Base-by-base conservation (phyloP, 92 coral and sea anemone species). In the Parazoanthus swiftii region DNA sequence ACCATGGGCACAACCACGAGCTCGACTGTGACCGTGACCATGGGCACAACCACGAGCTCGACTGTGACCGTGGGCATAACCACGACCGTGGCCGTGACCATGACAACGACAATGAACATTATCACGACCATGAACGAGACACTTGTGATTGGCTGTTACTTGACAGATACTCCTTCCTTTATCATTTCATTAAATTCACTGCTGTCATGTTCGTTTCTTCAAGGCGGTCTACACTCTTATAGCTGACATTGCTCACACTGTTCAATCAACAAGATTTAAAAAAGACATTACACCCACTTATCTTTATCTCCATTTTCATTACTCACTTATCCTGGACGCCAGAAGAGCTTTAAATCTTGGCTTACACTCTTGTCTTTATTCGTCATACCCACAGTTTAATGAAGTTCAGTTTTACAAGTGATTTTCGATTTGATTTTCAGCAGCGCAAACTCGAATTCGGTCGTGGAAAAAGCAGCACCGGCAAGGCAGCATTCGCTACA, bases 401-500 rank as follows among this genome's bases (percentile, higher is more conserved):
- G 35, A 39, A 18, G 1, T 35, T 63, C 14, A 81, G 71, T 81
- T 36, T 84, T 84, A 46, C 25, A 70, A 83, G 79, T 46, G 23
- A 71, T 44, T 8, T 84, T 26, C 79, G 79, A 68, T 84, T 84
- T 84, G 65, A 29, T 84, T 80, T 84, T 71, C 87, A 84, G 87
- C 87, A 35, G 9, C 71, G 46, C n/a, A 54, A 81, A 20, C 77
- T n/a, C 74, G 56, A 48, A 84, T 84, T 84, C 14, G 82, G 43
- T 80, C 80, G 85, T 96, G 99, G 99, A 79, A 20, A 75, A 78
- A 83, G 74, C 78, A 86, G 38, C 83, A 90, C 85, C 91, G 77
- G 83, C 91, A 91, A 88, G 99, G 97, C 90, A 88, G 93, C 82
- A 92, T 96, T 76, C 77, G 88, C 8, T 95, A 95, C 88, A 43